phyloP scores from a whole-genome alignment of 2,888 invertebrate genomes.

The Sipha maydis region DNA sequence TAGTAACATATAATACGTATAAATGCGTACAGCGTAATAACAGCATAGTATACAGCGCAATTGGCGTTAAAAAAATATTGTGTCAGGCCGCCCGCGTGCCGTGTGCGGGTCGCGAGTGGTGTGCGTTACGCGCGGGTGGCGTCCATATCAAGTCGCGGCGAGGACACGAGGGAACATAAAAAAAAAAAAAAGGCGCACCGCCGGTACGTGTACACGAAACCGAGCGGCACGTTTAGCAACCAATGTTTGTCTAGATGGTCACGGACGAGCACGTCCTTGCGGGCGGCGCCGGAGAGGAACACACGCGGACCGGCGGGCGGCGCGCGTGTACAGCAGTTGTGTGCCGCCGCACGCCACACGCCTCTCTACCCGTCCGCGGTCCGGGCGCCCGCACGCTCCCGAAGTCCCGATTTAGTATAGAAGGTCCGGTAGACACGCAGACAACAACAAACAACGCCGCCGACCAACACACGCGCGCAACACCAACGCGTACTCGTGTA shows the following conservation, averaged over 20 bases:
- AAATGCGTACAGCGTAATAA: too few relatives aligned
- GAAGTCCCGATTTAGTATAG: constrained; percentile 46
- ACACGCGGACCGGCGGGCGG: not conserved
- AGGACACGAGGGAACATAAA: not conserved
- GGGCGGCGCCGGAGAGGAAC: not conserved
- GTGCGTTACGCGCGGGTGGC: not conserved
- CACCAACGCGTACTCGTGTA: not conserved
- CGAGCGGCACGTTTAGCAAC: constrained; percentile 56
- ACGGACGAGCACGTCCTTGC: constrained; percentile 54
- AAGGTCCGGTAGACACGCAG: constrained; percentile 60
- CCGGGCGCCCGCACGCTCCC: constrained; percentile 1
- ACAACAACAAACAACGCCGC: constrained; percentile 59
- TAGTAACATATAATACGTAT: too few relatives aligned
- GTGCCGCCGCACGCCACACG: not conserved
- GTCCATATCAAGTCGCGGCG: not conserved
- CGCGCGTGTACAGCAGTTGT: not conserved
- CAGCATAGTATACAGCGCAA: too few relatives aligned
- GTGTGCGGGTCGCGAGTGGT: not conserved
- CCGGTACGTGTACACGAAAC: constrained; percentile 5
- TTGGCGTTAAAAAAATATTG: too few relatives aligned
- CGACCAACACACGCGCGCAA: not conserved
- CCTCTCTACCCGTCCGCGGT: not conserved
- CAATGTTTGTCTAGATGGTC: constrained; percentile 59
- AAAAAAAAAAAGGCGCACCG: not conserved
- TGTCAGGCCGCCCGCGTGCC: too few relatives aligned